Conservation (phyloP, 1,140 invertebrate genomes). For the Drosophila yakuba region DNA sequence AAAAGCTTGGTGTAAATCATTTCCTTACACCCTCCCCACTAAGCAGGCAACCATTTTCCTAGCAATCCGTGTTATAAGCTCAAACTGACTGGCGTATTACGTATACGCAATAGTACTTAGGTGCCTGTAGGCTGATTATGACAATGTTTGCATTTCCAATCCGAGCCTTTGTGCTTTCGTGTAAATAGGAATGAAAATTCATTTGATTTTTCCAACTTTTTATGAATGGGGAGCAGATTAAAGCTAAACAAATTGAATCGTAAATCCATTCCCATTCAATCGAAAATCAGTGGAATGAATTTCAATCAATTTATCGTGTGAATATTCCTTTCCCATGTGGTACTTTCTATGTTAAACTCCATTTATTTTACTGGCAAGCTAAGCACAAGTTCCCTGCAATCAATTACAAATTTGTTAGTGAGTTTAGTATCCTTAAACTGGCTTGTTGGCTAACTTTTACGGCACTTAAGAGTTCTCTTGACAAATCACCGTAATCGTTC, state of each 20-base stretch:
- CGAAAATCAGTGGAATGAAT: constrained; percentile 6
- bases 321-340: background rate
- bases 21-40: constrained; percentile 11
- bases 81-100: constrained; percentile 5
- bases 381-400: constrained; percentile 22
- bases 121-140: constrained; percentile 49
- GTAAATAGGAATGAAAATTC: constrained; percentile 30
- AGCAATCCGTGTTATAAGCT: constrained; percentile 48
- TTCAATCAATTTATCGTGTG: background rate
- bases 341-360: background rate
- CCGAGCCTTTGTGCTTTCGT: constrained; percentile 21
- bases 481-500: constrained; percentile 39
- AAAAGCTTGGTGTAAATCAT: constrained; percentile 31
- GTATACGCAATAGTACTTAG: constrained; percentile 45
- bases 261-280: background rate
- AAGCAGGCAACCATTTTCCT: constrained; percentile 36
- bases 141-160: constrained; percentile 28
- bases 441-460: constrained; percentile 12
- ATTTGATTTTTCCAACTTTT: background rate
- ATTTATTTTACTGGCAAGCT: constrained; percentile 2
- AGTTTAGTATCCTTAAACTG: constrained; percentile 27
- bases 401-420: constrained; percentile 37
- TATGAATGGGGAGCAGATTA: constrained; percentile 5
- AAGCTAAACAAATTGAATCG: constrained; percentile 24
- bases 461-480: constrained; percentile 27